These are phyloP conservation scores for Ophion slaviceki DNA, from an alignment of 2,888 invertebrate genomes.

Conservation along the genomic window DNA sequence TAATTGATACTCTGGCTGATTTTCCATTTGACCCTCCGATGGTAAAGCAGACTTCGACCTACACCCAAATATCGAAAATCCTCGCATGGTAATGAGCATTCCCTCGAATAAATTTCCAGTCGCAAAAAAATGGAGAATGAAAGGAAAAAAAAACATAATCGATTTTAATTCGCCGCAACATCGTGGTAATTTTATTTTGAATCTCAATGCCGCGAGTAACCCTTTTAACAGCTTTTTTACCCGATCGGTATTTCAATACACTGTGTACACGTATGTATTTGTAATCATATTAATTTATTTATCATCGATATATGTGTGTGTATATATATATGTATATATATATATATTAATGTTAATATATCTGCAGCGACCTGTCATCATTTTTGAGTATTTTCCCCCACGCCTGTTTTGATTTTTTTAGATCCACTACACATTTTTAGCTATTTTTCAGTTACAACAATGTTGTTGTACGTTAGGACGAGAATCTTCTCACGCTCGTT, in stretches of 20 bases:
- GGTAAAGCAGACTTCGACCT: slow-evolving; percentile 2
- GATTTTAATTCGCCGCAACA: slow-evolving; percentile 10
- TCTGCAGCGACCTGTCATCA: slow-evolving; percentile 37
- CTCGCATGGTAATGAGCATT: neutral
- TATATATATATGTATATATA: slow-evolving; percentile 38
- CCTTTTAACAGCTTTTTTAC: slow-evolving; percentile 81
- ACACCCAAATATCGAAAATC: neutral
- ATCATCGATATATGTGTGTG: slow-evolving; percentile 50
- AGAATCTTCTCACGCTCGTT: slow-evolving; percentile 15
- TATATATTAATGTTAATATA: slow-evolving; percentile 49
- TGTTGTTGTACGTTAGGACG: neutral
- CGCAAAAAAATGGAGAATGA: neutral
- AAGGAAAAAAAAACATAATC: neutral
- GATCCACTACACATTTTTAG: slow-evolving; percentile 11
- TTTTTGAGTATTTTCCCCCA: slow-evolving; percentile 6
- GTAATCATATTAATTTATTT: slow-evolving; percentile 50
- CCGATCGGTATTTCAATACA: slow-evolving; percentile 69
- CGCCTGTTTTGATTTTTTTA: slow-evolving; percentile 23
- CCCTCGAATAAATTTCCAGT: neutral
- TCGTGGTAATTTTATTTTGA: slow-evolving; percentile 27
- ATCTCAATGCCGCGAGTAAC: slow-evolving; percentile 49
- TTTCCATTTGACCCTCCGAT: slow-evolving; percentile 6
- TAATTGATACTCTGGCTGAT: neutral
- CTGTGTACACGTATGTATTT: slow-evolving; percentile 56
- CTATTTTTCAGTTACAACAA: neutral